A percentile compares a stretch with the other conserved stretches of the same genome.
These are phyloP conservation scores for Nymphalis io DNA, from an alignment of 1,140 invertebrate species.

Conservation along the genomic window DNA sequence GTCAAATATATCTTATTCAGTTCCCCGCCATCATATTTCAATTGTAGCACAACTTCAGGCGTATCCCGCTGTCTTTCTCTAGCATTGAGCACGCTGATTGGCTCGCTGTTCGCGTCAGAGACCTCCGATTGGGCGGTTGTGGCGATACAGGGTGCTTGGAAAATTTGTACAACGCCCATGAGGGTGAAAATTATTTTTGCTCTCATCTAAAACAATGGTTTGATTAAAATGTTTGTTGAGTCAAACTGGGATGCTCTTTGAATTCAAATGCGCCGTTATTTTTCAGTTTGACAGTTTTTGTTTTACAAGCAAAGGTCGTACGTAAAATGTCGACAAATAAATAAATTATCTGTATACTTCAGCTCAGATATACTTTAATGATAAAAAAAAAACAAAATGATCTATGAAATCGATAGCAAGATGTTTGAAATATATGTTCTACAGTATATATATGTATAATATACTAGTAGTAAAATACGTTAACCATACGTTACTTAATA, in stretches of 20 bases:
- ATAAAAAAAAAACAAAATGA: no score
- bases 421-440: no score
- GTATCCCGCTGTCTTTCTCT: slow-evolving; percentile 49
- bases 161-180: slow-evolving; percentile 50
- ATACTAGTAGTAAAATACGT: no score
- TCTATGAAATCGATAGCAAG: no score
- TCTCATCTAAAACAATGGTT: slow-evolving; percentile 52
- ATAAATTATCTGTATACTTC: no score
- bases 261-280: neutral
- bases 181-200: slow-evolving; percentile 51
- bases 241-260: neutral
- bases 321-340: no score
- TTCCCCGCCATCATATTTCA: slow-evolving; percentile 70
- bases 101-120: slow-evolving; percentile 36
- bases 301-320: neutral
- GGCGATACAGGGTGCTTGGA: slow-evolving; percentile 28
- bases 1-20: slow-evolving; percentile 73
- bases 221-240: slow-evolving; percentile 22
- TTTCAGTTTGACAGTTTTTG: neutral
- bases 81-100: slow-evolving; percentile 42
- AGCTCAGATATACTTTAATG: no score
- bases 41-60: slow-evolving; percentile 68
- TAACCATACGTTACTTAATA: no score
- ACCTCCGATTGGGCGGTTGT: slow-evolving; percentile 40
- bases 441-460: no score